Base-by-base conservation (phyloP, 2,113 vertebrate species). In the Plecturocebus donacophilus region DNA sequence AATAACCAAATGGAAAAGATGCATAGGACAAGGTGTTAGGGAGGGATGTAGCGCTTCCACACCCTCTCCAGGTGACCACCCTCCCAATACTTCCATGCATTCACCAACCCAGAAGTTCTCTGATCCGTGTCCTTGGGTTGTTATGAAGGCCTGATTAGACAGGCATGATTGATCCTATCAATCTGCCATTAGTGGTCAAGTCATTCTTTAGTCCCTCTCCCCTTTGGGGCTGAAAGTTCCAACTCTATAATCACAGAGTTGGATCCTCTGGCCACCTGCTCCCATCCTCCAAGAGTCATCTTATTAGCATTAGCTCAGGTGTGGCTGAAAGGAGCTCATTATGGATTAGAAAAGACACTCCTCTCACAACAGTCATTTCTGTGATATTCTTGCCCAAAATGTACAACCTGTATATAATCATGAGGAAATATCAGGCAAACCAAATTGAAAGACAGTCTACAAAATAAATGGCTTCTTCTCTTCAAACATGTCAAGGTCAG, bases 401-500 rank as follows among this genome's bases (percentile, higher is more conserved):
- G 9, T 80, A 9, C 38, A 70, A 21, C 35, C 4, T 88, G 82
- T 68, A 27, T 94, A 45, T 94, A 95, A 95, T 95, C 82, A 54
- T 11, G 61, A 95, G 93, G 87, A 96, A 95, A 89, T 79, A 90
- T 77, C 82, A 97, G 91, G 54, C 32, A 87, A 73, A 89, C 42
- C 89, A 80, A 19, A 70, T 6, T 95, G 86, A 91, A 96, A 93
- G 93, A 76, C 30, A 92, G 49, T 79, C 77, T 94, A 40, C 20
- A 86, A 56, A 91, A 85, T 92, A 95, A 95, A 87, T 75, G 73
- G 70, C 13, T 94, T 91, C 58, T 85, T 80, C 40, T 95, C 87
- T 89, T 91, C 90, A 80, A 68, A 87, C 79, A 73, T 85, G 88
- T 97, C 85, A 93, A 93, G 93, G 90, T 97, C 96, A 94, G 90